Evolutionary conservation across 2,888 invertebrate genomes (phyloP), one percentile per base, ranked within the genome.

Genomic region (Parasteatoda lunata): DNA sequence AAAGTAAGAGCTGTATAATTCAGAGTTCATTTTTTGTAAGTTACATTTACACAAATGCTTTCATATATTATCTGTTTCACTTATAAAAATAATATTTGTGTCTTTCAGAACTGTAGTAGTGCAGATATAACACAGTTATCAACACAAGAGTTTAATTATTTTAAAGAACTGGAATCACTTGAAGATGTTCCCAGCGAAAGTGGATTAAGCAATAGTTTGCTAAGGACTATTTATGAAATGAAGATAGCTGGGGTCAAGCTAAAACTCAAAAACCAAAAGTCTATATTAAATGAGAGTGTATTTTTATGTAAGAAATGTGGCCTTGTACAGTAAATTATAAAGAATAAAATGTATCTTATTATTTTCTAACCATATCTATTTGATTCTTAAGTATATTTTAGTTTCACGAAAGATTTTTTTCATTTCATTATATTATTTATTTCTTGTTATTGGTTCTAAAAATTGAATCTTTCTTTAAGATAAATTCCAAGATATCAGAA

Each of bases 291-390:
- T 59, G 70, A 52, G 45, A 80, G 49, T 15, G 54, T 47, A 66
- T 54, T 66, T 71, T 54, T 85, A 70, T 85, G 85, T 71, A 77
- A 47, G 59, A 77, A 76, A 15, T 85, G 85, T 85, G 85, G 85
- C 30, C 54, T 9, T 64, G 13, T 84, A 15, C 80, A 80, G 30
- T 30, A 30, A 30, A 30, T 30, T 30, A 30, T 30, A 2, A 30
- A 30, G 30, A 30, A 30, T 30, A 30, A 30, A 30, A 30, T 30
- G 30, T 30, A 30, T 30, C 2, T 30, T 30, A 30, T 30, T 30
- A 30, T 30, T 30, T 30, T 30, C 30, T 30, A 30, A 30, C 30
- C 30, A 2, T 30, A 30, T 30, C 30, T 30, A 30, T 30, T 30
- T 30, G 2, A 30, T 30, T 30, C 30, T 30, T 30, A 30, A 30